phyloP scores from a whole-genome alignment of 1,140 invertebrate species.

The Stratiolaelaps scimitus region DNA sequence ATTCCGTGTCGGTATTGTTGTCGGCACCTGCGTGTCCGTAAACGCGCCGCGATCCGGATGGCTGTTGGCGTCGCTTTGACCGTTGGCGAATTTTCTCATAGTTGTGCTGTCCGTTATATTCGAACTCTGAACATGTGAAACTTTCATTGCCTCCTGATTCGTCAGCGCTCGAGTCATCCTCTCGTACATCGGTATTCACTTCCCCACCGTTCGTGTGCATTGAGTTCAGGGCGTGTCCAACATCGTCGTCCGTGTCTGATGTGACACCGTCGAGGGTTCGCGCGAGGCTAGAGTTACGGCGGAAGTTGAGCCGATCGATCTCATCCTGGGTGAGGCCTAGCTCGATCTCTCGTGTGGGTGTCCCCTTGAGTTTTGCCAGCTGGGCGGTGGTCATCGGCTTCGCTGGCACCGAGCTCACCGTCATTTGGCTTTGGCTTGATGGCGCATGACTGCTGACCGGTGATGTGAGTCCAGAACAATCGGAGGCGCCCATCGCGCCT shows the following conservation, averaged over 20 bases:
- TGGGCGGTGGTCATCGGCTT: conserved; percentile 19
- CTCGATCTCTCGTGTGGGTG: conserved; percentile 30
- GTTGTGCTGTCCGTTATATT: conserved; percentile 66
- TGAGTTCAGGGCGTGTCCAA: conserved; percentile 41
- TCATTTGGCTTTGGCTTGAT: conserved; percentile 58
- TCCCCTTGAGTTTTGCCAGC: conserved; percentile 31
- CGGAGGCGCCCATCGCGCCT: conserved; percentile 38
- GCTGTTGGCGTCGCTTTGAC: neutral
- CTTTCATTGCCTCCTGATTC: conserved; percentile 83
- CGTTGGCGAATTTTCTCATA: conserved; percentile 46
- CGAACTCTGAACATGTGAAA: conserved; percentile 94
- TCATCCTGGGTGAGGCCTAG: conserved; percentile 78
- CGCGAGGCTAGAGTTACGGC: conserved; percentile 67
- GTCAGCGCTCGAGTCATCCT: conserved; percentile 62
- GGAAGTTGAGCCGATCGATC: conserved; percentile 72
- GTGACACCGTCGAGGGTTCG: conserved; percentile 83
- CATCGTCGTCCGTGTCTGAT: conserved; percentile 65
- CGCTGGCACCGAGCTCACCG: conserved; percentile 42
- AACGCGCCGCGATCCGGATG: neutral
- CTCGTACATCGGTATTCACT: conserved; percentile 40
- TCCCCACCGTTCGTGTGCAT: conserved; percentile 42
- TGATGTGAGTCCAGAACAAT: conserved; percentile 56
- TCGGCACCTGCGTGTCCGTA: neutral
- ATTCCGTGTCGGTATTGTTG: neutral
- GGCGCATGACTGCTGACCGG: conserved; percentile 79